Percentiles rank a stretch among this genome's conserved stretches.
These are phyloP conservation scores for Acromyrmex echinatior DNA, from an alignment of 1,140 invertebrate genomes.

Conservation along the genomic window DNA sequence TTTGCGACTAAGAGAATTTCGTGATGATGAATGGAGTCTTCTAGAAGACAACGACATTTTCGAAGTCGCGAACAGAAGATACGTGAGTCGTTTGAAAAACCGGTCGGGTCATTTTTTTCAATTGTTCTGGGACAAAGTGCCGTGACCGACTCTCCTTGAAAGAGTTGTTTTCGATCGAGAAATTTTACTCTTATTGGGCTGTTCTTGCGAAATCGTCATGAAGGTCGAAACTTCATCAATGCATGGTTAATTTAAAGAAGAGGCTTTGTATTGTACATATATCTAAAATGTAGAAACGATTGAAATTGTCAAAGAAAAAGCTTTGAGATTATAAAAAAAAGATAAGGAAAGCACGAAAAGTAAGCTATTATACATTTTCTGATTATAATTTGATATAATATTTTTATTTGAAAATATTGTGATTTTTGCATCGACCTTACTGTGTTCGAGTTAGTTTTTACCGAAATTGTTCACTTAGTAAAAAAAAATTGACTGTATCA, in stretches of 20 bases:
- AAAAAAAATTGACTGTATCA: slow-evolving; percentile 4
- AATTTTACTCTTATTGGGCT: slow-evolving; percentile 63
- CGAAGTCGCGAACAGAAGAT: slow-evolving; percentile 11
- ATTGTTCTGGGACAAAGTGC: slow-evolving; percentile 56
- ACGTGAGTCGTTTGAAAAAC: slow-evolving; percentile 73
- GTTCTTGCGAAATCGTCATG: slow-evolving; percentile 29
- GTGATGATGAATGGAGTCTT: neutral
- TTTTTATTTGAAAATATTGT: neutral
- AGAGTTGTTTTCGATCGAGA: slow-evolving; percentile 29
- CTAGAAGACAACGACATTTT: neutral
- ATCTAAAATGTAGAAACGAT: neutral
- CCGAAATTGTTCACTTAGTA: neutral
- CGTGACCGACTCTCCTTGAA: slow-evolving; percentile 74
- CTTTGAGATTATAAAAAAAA: neutral
- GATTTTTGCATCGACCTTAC: neutral
- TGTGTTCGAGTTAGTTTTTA: slow-evolving; percentile 12
- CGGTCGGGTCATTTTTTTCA: slow-evolving; percentile 72
- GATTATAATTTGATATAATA: neutral
- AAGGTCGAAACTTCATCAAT: slow-evolving; percentile 4
- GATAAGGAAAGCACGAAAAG: neutral
- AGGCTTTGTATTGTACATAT: too few species aligned
- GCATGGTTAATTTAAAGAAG: slow-evolving; percentile 21
- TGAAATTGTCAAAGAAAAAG: neutral
- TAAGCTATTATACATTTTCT: neutral
- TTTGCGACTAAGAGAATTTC: neutral